phyloP scores from a whole-genome alignment of 2,797 vertebrate species.

The Myotis findleyi region DNA sequence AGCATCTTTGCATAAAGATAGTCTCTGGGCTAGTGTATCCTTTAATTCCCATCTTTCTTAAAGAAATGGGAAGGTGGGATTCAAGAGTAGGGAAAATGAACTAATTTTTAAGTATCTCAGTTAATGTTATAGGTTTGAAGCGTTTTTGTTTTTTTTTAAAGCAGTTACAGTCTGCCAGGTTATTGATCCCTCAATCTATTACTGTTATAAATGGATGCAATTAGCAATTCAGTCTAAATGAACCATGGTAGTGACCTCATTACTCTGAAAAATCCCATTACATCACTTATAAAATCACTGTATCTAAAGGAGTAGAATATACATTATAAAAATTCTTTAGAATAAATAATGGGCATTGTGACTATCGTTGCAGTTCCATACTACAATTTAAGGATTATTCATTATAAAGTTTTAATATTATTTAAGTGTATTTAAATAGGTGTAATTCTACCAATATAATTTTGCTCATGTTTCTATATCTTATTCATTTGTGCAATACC shows the following conservation, averaged over 20 bases:
- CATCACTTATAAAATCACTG: neutral
- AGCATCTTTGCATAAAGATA: neutral
- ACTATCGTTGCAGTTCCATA: neutral
- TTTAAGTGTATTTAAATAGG: neutral
- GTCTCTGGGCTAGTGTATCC: neutral
- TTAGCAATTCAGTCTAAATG: neutral
- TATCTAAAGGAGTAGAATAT: neutral
- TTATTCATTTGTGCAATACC: neutral
- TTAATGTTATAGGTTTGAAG: neutral
- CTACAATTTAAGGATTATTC: neutral
- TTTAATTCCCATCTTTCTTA: neutral
- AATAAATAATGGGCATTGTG: neutral
- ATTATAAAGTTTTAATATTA: neutral
- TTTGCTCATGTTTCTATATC: neutral
- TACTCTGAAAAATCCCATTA: neutral
- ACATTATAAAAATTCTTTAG: neutral
- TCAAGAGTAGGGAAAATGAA: slow-evolving; percentile 17
- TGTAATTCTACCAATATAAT: neutral
- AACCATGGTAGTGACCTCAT: neutral
- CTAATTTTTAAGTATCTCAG: neutral
- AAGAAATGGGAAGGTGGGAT: neutral
- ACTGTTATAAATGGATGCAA: neutral
- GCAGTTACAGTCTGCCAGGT: neutral
- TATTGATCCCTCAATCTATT: neutral
- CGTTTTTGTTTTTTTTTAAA: neutral